Evolutionary conservation across 1,140 invertebrate species (phyloP).

Genomic region (Oryzaephilus surinamensis): DNA sequence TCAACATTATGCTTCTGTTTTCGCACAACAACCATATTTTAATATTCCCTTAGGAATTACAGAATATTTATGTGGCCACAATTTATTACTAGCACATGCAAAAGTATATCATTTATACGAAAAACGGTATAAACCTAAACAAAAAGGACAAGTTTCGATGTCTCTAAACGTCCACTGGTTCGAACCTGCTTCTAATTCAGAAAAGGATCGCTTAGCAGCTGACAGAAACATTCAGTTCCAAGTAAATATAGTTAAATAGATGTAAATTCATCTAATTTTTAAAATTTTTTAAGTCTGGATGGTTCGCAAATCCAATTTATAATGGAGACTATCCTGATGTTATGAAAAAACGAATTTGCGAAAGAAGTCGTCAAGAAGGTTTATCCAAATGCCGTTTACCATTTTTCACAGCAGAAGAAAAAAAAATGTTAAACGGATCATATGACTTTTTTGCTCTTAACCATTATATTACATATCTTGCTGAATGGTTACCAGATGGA

Average conservation of each 20-base stretch:
- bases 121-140: conserved; percentile 15
- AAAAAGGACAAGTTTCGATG: conserved; percentile 15
- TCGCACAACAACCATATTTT: too few species aligned
- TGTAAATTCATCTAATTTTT: too few species aligned
- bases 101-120: conserved; percentile 23
- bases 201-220: conserved; percentile 38
- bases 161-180: conserved; percentile 4
- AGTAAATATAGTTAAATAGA: too few species aligned
- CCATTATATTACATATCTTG: conserved; percentile 41
- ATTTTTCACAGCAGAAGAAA: conserved; percentile 43
- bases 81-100: conserved; percentile 21
- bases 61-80: conserved; percentile 22
- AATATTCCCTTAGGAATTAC: conserved; percentile 1
- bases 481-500: conserved; percentile 34
- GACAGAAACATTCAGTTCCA: conserved; percentile 33
- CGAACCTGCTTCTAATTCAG: conserved; percentile 32
- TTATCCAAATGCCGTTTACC: conserved; percentile 42
- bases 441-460: conserved; percentile 17
- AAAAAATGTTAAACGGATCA: conserved; percentile 14
- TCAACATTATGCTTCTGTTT: too few species aligned
- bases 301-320: conserved; percentile 48
- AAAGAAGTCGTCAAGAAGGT: conserved; percentile 38
- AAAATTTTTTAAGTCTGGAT: conserved; percentile 45
- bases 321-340: conserved; percentile 32
- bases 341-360: conserved; percentile 29